These are phyloP conservation scores for Luidia sarsii DNA, from an alignment of 53 echinoderm and acorn worm genomes.

Conservation along the genomic window DNA sequence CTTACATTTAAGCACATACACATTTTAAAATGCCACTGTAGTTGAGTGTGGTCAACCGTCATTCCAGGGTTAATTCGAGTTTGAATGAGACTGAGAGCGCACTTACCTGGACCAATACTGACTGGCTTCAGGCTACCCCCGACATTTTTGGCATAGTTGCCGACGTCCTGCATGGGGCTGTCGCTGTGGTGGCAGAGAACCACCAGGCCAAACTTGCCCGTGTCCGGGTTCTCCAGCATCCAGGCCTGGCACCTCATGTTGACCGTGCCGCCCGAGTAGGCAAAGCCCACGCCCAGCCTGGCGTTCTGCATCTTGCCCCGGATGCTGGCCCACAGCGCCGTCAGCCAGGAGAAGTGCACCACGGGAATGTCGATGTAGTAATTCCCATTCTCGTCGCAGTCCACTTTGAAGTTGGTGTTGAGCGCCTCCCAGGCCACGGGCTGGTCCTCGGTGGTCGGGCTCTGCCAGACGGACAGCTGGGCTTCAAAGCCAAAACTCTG, in stretches of 20 bases:
- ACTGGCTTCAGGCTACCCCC: conserved; percentile 98
- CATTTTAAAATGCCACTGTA: too few species aligned
- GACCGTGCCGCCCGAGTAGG: conserved; percentile 78
- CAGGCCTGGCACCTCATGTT: conserved; percentile 97
- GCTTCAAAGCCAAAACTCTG: conserved; percentile 85
- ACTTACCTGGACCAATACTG: conserved; percentile 83
- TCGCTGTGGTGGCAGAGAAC: conserved; percentile 89
- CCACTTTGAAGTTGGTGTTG: conserved; percentile 53
- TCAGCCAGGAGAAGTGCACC: conserved; percentile 88
- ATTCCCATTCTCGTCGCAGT: conserved; percentile 64
- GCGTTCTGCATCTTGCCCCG: conserved; percentile 68
- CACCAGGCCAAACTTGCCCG: conserved; percentile 92
- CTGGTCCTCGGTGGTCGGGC: conserved; percentile 81
- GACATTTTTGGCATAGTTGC: conserved; percentile 91
- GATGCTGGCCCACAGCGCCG: conserved; percentile 80
- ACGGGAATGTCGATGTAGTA: conserved; percentile 73
- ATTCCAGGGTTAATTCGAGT: too few species aligned
- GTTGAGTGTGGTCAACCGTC: too few species aligned
- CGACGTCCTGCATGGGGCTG: conserved; percentile 85
- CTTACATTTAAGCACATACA: too few species aligned
- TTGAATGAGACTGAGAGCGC: too few species aligned
- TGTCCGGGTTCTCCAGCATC: conserved; percentile 90
- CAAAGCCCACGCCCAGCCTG: conserved; percentile 63
- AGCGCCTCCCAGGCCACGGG: conserved; percentile 78
- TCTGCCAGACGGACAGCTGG: conserved; percentile 86